Evolutionary conservation across 2,113 vertebrate genomes (phyloP), one percentile per base, ranked within the genome.

Genomic region (Callipepla squamata): DNA sequence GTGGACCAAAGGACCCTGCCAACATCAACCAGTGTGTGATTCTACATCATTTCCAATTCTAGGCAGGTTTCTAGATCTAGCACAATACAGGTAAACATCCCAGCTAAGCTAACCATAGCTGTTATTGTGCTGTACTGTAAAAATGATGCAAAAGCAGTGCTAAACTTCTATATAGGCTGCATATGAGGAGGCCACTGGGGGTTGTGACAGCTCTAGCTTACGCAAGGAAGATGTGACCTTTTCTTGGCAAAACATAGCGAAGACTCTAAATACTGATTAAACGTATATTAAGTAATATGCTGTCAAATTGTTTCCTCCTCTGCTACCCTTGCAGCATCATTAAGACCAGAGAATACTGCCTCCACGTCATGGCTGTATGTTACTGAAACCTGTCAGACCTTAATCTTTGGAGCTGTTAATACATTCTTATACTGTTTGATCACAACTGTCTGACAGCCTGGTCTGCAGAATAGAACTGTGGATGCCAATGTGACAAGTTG

Each of bases 111-210:
- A 34, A 5, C 11, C 13, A 7, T 62, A 15, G 28, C 5, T n/a
- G 30, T 6, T 58, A 44, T 48, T 34, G 6, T 2, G 34, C 17
- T 69, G 19, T 16, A 2, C 38, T 47, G 11, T 23, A 16, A 8
- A 6, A 0, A 4, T 68, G 65, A 42, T 51, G 44, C 21, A 59
- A 57, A n/a, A 23, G 20, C 42, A n/a, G 5, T 18, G 51, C 47
- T 38, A 50, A 62, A 15, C 2, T 9, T 30, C 38, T 18, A 2
- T 0, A 2, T 0, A 70, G 50, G 34, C 55, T 87, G 11, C 40
- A 6, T 55, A 38, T 44, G 18, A 40, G 89, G 9, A 17, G 9
- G 13, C 5, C 34, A 2, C 45, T 36, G 67, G 22, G 22, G 50
- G 25, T 32, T 74, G 42, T 22, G 57, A 10, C 25, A 59, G 25